Evolutionary conservation across 2,888 invertebrate genomes (phyloP).

Genomic region (Euproctis similis): DNA sequence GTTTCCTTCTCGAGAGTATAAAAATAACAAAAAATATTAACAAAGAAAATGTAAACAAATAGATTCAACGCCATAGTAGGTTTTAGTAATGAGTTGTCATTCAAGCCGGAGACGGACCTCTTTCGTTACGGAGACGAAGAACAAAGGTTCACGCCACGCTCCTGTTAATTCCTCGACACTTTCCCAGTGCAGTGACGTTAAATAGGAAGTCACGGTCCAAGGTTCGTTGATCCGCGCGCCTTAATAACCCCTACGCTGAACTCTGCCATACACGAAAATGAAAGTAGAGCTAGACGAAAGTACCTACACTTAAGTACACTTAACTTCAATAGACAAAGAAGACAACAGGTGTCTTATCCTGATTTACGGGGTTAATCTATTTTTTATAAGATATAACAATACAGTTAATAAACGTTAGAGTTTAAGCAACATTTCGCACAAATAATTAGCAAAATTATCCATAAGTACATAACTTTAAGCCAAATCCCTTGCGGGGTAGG

Average conservation of each 20-base stretch:
- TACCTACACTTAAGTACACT: slow-evolving; percentile 20
- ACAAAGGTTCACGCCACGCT: slow-evolving; percentile 57
- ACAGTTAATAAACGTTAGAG: too few relatives aligned
- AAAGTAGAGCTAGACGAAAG: slow-evolving; percentile 45
- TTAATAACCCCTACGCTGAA: slow-evolving; percentile 28
- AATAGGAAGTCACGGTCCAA: slow-evolving; percentile 69
- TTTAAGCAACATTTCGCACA: too few relatives aligned
- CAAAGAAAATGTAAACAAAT: slow-evolving; percentile 48
- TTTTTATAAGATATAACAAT: too few relatives aligned
- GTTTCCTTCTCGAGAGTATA: too few relatives aligned
- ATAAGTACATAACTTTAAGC: too few relatives aligned
- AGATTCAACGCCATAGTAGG: slow-evolving; percentile 43
- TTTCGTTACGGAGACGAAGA: slow-evolving; percentile 48
- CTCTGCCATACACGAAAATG: slow-evolving; percentile 42
- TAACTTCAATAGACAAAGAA: slow-evolving; percentile 20
- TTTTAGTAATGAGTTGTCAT: slow-evolving; percentile 38
- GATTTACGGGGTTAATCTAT: slow-evolving; percentile 30
- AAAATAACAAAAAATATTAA: too few relatives aligned
- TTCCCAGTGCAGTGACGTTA: slow-evolving; percentile 56
- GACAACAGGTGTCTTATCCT: slow-evolving; percentile 31
- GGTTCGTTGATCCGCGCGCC: slow-evolving; percentile 47
- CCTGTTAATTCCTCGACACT: slow-evolving; percentile 59
- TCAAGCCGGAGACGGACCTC: slow-evolving; percentile 29
- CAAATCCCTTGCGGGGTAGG: too few relatives aligned
- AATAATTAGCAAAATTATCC: too few relatives aligned